Conservation (phyloP, 2,888 invertebrate species). For the Bursaphelenchus okinawaensis region DNA sequence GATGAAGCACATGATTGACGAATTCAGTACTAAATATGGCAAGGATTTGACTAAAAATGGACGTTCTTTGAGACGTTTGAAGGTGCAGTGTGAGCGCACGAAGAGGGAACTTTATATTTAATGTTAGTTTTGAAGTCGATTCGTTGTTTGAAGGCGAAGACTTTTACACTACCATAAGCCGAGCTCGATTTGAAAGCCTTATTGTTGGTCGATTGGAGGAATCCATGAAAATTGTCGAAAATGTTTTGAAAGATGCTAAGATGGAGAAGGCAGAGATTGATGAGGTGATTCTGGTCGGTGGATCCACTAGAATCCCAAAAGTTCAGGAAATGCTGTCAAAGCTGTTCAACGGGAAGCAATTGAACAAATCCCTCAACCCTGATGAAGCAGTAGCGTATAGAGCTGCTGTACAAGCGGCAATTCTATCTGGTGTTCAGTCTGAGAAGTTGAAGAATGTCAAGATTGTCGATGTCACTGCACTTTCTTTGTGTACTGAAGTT, state of each 20-base stretch:
- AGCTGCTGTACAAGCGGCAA: slow-evolving; percentile 63
- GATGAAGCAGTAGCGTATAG: slow-evolving; percentile 96
- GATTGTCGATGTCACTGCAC: slow-evolving; percentile 82
- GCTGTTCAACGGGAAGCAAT: slow-evolving; percentile 82
- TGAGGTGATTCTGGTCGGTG: slow-evolving; percentile 72
- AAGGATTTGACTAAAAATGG: slow-evolving; percentile 80
- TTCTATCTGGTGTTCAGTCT: slow-evolving; percentile 70
- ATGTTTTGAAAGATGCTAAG: slow-evolving; percentile 71
- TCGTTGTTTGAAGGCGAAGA: slow-evolving; percentile 90
- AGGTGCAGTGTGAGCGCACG: slow-evolving; percentile 77
- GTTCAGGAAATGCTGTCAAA: slow-evolving; percentile 88
- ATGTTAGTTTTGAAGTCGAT: slow-evolving; percentile 82
- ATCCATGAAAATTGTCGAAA: slow-evolving; percentile 94
- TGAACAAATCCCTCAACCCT: slow-evolving; percentile 90
- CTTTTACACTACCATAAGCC: slow-evolving; percentile 89
- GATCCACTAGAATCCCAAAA: slow-evolving; percentile 92
- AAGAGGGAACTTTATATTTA: slow-evolving; percentile 67
- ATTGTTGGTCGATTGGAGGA: slow-evolving; percentile 86
- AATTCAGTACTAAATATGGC: slow-evolving; percentile 69
- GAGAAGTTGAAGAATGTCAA: slow-evolving; percentile 75
- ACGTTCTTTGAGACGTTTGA: slow-evolving; percentile 79
- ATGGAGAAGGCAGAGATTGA: slow-evolving; percentile 79
- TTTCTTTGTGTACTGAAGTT: slow-evolving; percentile 84
- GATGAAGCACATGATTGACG: slow-evolving; percentile 60
- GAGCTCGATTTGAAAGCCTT: slow-evolving; percentile 79